Evolutionary conservation across 2,113 vertebrate species (phyloP), one percentile per base, ranked within the genome.

Genomic region (Lamprotornis superbus): DNA sequence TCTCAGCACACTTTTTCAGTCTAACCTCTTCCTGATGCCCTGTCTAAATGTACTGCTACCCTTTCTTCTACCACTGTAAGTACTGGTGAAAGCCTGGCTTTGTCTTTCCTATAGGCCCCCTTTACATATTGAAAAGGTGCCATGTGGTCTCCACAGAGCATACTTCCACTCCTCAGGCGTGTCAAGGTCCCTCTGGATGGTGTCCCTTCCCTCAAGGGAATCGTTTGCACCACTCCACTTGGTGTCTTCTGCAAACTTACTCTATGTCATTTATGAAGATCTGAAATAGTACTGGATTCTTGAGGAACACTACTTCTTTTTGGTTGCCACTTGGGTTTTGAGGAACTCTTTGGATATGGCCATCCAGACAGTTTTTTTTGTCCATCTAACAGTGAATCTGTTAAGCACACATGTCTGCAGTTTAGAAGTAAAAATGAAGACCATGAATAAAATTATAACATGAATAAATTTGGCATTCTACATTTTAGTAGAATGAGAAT

Each of bases 61-160:
- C 3, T 82, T 74, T 65, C 7, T 82, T 24, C 9, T 61, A 15
- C 19, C 14, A 22, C 27, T 27, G 5, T 3, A 52, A 17, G 9
- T 8, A 7, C 27, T 56, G 19, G 5, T 23, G 40, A 74, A 52
- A 39, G 10, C 35, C 13, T 28, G 20, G 12, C 30, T 70, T 55
- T 8, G 0, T 63, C 14, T 84, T 76, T 63, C 12, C 33, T 33
- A 3, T 5, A 30, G 53, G 2, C 1, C 1, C 1, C 2, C 7
- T 37, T 74, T 12, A 57, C 9, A 7, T 9, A 33, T 1, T 49
- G 52, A 35, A 67, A 52, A 42, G 8, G 8, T 67, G 2, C 37
- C 57, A 21, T 25, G 37, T 1, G 1, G 2, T 57, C 14, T 81
- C 5, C 12, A 31, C 1, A 2, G 13, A 52, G 4, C 11, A 9